These are phyloP conservation scores for Echinometra lucunter DNA, from an alignment of 53 echinoderm and acorn worm species.

Conservation along the genomic window DNA sequence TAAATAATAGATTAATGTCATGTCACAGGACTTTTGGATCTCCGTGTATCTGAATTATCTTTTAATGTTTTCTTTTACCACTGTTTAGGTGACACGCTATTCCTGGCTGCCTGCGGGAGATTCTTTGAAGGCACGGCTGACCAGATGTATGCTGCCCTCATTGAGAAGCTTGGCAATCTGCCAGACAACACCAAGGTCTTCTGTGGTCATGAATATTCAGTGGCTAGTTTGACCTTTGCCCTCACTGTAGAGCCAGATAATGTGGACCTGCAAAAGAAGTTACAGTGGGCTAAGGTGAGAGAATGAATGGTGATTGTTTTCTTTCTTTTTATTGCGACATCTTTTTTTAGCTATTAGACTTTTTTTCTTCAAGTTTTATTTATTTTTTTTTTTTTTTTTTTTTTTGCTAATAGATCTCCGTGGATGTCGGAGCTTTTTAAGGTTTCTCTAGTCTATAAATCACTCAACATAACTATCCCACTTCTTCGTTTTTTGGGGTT, in stretches of 20 bases:
- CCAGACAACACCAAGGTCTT: slow-evolving; percentile 91
- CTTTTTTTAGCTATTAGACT: not conserved
- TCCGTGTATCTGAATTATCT: not conserved
- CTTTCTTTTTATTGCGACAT: not conserved
- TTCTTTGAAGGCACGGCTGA: slow-evolving; percentile 97
- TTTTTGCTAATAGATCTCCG: too few species aligned
- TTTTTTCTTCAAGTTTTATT: not conserved
- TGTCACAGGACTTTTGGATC: too few species aligned
- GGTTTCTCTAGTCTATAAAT: too few species aligned
- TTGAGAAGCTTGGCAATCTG: slow-evolving; percentile 81
- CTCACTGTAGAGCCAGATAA: slow-evolving; percentile 88
- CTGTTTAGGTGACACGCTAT: slow-evolving; percentile 89
- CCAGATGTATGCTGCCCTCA: slow-evolving; percentile 94
- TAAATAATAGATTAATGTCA: too few species aligned
- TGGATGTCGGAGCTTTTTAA: too few species aligned
- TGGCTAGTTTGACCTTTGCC: slow-evolving; percentile 86
- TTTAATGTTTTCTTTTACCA: not conserved
- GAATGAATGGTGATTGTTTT: not conserved
- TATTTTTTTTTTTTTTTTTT: not conserved
- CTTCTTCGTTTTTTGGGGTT: too few species aligned
- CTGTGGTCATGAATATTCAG: slow-evolving; percentile 99
- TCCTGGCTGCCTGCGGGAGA: slow-evolving; percentile 89
- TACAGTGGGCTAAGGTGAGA: slow-evolving; percentile 91
- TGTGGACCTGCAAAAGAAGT: slow-evolving; percentile 78
- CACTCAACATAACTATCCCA: too few species aligned